Evolutionary conservation across 2,113 vertebrate genomes (phyloP).

Genomic region (Phalacrocorax pelagicus): DNA sequence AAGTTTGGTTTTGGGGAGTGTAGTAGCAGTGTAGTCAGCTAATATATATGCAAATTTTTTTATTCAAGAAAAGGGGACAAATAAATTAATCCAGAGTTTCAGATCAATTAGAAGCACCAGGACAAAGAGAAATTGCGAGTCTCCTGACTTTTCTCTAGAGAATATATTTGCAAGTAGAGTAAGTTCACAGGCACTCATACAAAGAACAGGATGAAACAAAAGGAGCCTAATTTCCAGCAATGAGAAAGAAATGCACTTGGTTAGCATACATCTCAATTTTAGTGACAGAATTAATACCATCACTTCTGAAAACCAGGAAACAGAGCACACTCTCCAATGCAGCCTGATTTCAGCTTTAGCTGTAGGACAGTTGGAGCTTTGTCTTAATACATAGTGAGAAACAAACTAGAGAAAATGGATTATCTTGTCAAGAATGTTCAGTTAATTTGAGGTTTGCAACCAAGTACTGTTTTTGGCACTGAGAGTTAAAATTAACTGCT

Average conservation of each 20-base stretch:
- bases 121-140: not conserved
- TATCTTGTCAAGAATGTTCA: not conserved
- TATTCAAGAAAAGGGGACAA: not conserved
- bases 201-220: not conserved
- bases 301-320: not conserved
- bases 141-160: not conserved
- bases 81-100: not conserved
- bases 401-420: not conserved
- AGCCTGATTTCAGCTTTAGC: not conserved
- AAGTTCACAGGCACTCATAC: not conserved
- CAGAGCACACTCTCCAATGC: not conserved
- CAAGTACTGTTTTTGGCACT: not conserved
- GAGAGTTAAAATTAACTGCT: not conserved
- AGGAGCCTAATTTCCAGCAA: not conserved
- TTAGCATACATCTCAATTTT: not conserved
- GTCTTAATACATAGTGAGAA: not conserved
- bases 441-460: not conserved
- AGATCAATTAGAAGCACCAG: not conserved
- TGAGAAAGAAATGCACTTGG: not conserved
- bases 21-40: not conserved
- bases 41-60: not conserved
- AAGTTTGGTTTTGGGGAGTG: not conserved
- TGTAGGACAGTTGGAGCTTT: not conserved
- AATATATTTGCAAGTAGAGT: not conserved
- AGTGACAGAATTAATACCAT: not conserved